Evolutionary conservation across 2,113 vertebrate species (phyloP), one percentile per base, ranked within the genome.

Genomic region (Tragelaphus buxtoni): DNA sequence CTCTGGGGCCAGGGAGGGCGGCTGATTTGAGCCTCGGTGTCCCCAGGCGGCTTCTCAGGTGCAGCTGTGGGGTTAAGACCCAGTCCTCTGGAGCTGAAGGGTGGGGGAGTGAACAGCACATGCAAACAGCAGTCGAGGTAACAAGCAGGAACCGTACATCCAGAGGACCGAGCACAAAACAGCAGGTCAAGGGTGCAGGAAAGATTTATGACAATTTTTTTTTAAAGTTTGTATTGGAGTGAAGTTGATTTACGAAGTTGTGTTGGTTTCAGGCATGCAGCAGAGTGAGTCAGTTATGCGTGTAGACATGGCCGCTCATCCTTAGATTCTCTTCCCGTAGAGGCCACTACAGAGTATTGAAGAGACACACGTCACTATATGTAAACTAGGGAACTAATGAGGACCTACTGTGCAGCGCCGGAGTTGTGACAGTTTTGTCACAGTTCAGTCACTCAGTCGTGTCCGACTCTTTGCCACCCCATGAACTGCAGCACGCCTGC

Each of bases 101-200:
- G 26, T 10, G 0, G 10, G 16, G 12, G 10, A 1, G 3, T 17
- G 12, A 35, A 7, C 11, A 0, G 1, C 30, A 30, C 0, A 2
- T 3, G 32, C 0, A 10, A 17, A 9, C 1, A 1, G 9, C 0
- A 4, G 18, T 47, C 9, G 4, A 30, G 22, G 42, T 7, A 3
- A 32, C 39, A 39, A 24, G 13, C 1, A 1, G 9, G 20, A 9
- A 20, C 39, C 7, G 0, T 4, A 4, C 3, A 3, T 20, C 28
- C 16, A 0, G n/a, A 45, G 51, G 4, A 4, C 3, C 5, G 8
- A 53, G 4, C n/a, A 2, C 1, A 4, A 8, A 20, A 3, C 22
- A 5, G 2, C 3, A 17, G 42, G 16, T 22, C 20, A 5, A 0
- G 1, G 20, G 12, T 16, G 2, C 18, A 1, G 39, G 63, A 51